Conservation (phyloP, 2,888 invertebrate species). For the Stenolophus ochropezus region DNA sequence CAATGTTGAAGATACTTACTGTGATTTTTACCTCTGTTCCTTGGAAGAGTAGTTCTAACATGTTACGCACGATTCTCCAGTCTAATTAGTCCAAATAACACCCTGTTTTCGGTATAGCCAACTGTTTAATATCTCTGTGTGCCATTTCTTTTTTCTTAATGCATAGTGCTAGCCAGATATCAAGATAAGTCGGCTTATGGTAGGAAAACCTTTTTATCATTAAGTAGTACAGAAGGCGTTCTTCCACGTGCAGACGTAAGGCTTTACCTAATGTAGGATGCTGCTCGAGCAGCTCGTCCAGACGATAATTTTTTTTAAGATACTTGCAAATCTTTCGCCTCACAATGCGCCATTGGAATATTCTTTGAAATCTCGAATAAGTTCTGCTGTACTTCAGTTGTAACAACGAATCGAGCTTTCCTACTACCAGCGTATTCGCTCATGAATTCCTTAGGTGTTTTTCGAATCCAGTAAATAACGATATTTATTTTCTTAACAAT, state of each 20-base stretch:
- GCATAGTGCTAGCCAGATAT: background rate
- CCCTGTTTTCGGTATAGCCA: background rate
- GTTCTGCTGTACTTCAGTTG: no score
- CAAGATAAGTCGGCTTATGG: background rate
- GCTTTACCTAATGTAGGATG: background rate
- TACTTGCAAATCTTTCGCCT: background rate
- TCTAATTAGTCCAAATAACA: background rate
- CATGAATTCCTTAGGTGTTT: background rate
- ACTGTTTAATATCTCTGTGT: background rate
- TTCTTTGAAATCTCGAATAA: background rate
- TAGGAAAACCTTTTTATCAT: background rate
- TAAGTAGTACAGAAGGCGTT: background rate
- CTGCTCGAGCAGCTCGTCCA: background rate
- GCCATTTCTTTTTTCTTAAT: background rate
- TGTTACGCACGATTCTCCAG: background rate
- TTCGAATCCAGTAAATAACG: background rate
- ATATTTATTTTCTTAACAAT: background rate
- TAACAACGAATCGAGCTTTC: no score
- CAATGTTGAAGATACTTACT: background rate
- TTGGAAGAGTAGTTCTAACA: background rate
- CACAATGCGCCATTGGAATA: background rate
- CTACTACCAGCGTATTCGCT: no score
- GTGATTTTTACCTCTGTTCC: background rate
- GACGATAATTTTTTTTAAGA: background rate
- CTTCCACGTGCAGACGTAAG: background rate